These are phyloP conservation scores for Rhodinocichla rosea DNA, from an alignment of 2,113 vertebrate species.

Conservation along the genomic window DNA sequence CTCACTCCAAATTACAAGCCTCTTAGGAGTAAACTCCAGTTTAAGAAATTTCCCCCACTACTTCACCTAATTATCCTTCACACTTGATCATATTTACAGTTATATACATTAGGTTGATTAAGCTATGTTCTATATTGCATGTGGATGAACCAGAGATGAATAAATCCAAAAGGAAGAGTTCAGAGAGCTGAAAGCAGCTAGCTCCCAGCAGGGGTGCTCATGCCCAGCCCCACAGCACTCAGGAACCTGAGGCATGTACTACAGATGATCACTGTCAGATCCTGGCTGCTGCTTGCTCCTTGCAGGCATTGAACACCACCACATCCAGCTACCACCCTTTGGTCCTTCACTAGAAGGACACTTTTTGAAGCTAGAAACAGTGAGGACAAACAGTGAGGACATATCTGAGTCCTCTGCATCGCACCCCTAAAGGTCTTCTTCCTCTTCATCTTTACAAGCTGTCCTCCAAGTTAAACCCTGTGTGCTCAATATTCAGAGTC, in stretches of 20 bases:
- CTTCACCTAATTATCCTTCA: background rate
- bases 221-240: background rate
- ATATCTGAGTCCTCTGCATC: background rate
- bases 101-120: background rate
- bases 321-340: background rate
- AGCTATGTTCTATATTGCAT: background rate
- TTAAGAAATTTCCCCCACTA: background rate
- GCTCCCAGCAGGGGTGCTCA: background rate
- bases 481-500: background rate
- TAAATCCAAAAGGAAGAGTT: background rate
- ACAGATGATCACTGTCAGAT: background rate
- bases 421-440: background rate
- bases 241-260: background rate
- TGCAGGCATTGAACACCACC: background rate
- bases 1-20: background rate
- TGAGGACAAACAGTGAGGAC: background rate
- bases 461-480: background rate
- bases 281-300: background rate
- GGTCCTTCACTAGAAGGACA: background rate
- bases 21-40: background rate
- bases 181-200: background rate
- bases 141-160: background rate
- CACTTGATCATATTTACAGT: background rate
- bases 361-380: background rate
- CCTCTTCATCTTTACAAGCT: background rate